Conservation (phyloP, 2,888 invertebrate genomes). For the Ariolimax columbianus region DNA sequence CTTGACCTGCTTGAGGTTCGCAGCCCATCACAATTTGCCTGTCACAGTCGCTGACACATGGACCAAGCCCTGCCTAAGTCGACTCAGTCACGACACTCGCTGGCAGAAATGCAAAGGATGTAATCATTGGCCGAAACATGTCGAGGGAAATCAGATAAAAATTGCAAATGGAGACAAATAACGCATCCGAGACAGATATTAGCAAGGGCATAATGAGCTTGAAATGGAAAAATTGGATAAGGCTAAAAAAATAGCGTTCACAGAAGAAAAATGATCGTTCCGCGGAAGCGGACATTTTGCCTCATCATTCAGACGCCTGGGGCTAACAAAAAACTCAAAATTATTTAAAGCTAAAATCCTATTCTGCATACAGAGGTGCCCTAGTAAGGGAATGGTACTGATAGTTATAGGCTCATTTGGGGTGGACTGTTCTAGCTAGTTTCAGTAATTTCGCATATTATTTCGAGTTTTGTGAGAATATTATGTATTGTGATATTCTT, state of each 20-base stretch:
- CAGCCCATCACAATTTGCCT: constrained; percentile 14
- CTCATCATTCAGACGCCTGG: constrained; percentile 15
- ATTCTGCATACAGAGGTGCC: not conserved
- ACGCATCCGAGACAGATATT: constrained; percentile 44
- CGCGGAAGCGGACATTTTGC: constrained; percentile 25
- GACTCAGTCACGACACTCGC: constrained; percentile 23
- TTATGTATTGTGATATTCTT: too few species aligned
- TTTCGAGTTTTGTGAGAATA: too few species aligned
- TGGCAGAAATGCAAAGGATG: constrained; percentile 27
- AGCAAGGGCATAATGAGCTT: constrained; percentile 37
- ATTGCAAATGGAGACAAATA: constrained; percentile 44
- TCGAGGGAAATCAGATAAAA: constrained; percentile 40
- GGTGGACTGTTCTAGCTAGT: not conserved
- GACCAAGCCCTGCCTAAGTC: not conserved
- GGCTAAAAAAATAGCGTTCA: not conserved
- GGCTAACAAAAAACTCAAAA: constrained; percentile 6
- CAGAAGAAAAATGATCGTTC: constrained; percentile 39
- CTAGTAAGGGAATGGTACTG: too few species aligned
- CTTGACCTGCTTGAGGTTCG: not conserved
- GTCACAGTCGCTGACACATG: constrained; percentile 16
- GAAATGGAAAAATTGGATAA: constrained; percentile 35
- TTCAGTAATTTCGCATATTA: too few species aligned
- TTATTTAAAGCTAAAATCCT: constrained; percentile 21
- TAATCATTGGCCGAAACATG: constrained; percentile 39
- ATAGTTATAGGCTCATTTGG: too few species aligned